Base-by-base conservation (phyloP, 2,888 invertebrate genomes). In the Volucella inflata region DNA sequence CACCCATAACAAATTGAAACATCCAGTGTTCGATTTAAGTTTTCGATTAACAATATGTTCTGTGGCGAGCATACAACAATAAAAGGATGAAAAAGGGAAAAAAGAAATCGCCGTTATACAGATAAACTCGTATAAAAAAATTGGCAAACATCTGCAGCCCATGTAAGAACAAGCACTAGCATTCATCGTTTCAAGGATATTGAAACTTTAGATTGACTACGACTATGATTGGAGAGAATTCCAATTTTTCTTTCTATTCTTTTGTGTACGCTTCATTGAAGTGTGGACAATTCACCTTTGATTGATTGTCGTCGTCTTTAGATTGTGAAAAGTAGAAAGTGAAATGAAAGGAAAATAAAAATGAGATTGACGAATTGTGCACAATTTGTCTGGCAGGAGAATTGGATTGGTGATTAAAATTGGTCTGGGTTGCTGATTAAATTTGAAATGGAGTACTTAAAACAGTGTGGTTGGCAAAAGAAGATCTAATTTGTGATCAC, bases 261-360 rank as follows among this genome's bases (percentile, higher is more conserved):
- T 30, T 30, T 30, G 6, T 30, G 30, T 30, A 30, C 70, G 79
- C 70, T 74, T 84, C 79, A 70, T 75, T 79, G 74, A 75, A 79
- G 74, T 75, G 79, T 79, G 70, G 68, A 84, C 83, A 79, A 84
- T 84, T 65, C 42, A 70, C 64, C 79, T 75, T 84, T 70, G 83
- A 84, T 79, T 79, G 68, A 84, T 75, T 44, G 44, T 71, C 36
- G 55, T 75, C 62, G 55, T 48, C 75, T 11, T 38, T 65, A 3
- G 10, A 57, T 59, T 38, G 50, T 17, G 65, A 55, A 46, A 40
- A 64, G 21, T 16, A 48, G 42, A 46, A 51, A 59, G 57, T 8
- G 51, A 3, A 10, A 3, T 12, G 17, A 16, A n/a, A 14, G 12
- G 55, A 51, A 10, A 16, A 11, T n/a, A 42, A 46, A 8, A n/a